These are phyloP conservation scores for Charadrius vociferus DNA, from an alignment of 2,113 vertebrate species.

Conservation along the genomic window DNA sequence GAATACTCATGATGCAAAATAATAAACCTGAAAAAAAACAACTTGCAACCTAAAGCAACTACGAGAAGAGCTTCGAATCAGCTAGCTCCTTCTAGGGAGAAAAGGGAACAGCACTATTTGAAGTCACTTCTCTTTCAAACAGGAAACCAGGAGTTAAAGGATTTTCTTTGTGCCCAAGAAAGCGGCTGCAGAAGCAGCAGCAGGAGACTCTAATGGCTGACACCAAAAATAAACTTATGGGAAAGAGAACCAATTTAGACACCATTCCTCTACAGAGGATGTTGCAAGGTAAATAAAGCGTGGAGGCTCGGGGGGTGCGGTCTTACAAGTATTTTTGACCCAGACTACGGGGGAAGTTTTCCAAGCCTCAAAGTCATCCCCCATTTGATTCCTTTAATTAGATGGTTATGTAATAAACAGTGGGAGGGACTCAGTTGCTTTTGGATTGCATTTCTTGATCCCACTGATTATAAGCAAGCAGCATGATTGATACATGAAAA, in stretches of 20 bases:
- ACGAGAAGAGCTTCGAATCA: neutral
- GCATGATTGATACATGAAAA: neutral
- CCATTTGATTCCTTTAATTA: conserved; percentile 14
- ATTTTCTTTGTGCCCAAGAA: neutral
- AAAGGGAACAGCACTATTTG: neutral
- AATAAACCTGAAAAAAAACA: neutral
- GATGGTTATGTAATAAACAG: neutral
- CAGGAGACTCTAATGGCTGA: neutral
- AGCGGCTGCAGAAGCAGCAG: neutral
- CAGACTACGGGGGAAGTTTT: neutral
- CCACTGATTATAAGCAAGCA: neutral
- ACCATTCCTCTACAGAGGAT: neutral
- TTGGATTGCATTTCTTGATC: neutral
- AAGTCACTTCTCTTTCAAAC: neutral
- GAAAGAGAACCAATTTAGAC: neutral
- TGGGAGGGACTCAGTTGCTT: neutral
- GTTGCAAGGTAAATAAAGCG: neutral
- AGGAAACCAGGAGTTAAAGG: neutral
- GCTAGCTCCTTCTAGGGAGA: neutral
- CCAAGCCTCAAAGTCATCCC: neutral
- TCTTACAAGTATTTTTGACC: neutral
- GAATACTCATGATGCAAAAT: rapidly evolving
- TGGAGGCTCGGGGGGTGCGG: neutral
- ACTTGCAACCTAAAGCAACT: neutral
- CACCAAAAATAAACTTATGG: neutral